These are phyloP conservation scores for Microchirus variegatus DNA, from an alignment of 2,797 vertebrate species.

Conservation along the genomic window DNA sequence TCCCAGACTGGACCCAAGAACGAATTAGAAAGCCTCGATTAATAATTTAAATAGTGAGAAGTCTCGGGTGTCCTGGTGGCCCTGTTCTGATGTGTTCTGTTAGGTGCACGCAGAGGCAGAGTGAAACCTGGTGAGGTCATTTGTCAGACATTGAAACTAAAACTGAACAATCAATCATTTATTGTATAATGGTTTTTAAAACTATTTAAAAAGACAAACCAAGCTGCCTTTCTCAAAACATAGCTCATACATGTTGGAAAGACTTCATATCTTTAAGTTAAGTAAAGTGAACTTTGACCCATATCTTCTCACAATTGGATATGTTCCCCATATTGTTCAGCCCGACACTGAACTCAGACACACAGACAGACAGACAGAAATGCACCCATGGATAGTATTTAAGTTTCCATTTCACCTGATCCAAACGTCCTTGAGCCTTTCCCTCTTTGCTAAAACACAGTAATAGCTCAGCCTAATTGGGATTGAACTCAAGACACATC, in stretches of 20 bases:
- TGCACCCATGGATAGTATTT: background rate
- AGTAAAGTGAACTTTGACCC: no score
- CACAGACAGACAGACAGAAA: no score
- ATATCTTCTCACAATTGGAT: no score
- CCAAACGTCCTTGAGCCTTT: background rate
- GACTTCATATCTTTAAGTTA: no score
- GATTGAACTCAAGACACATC: background rate
- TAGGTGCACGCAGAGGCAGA: background rate
- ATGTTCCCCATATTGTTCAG: no score
- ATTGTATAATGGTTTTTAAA: no score
- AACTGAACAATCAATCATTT: no score
- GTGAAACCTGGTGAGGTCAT: no score
- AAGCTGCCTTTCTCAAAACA: no score
- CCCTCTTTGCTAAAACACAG: background rate
- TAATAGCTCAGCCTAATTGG: background rate
- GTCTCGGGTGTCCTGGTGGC: conserved; percentile 43
- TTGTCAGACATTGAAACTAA: no score
- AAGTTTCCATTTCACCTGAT: background rate
- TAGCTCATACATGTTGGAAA: no score
- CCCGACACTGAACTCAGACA: background rate
- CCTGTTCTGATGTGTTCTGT: conserved; percentile 22
- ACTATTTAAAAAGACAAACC: no score
- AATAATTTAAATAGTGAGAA: conserved; percentile 62
- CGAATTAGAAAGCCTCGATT: conserved; percentile 31
- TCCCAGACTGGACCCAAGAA: conserved; percentile 4